phyloP scores from a whole-genome alignment of 2,113 vertebrate species.

The Australoheros scitulus region DNA sequence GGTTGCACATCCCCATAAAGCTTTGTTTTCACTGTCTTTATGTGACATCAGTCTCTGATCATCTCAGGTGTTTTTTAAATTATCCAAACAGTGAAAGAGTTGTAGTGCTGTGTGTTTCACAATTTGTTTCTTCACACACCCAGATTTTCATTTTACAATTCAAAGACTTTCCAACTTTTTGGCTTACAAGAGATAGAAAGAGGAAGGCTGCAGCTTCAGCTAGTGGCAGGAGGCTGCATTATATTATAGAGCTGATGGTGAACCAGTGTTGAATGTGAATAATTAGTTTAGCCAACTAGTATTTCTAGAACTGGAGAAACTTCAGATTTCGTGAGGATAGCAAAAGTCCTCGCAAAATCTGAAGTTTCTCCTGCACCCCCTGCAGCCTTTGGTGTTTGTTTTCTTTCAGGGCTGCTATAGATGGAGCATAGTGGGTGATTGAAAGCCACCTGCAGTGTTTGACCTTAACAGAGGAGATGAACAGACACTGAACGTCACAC shows the following conservation, averaged over 20 bases:
- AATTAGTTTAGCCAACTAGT: not conserved
- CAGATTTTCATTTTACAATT: not conserved
- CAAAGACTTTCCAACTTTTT: not conserved
- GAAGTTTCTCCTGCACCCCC: not conserved
- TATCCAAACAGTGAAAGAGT: too few relatives aligned
- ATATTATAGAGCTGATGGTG: not conserved
- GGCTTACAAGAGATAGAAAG: not conserved
- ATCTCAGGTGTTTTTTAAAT: not conserved
- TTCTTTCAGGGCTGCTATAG: not conserved
- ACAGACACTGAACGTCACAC: not conserved
- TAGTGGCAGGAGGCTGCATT: not conserved
- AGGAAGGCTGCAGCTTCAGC: not conserved
- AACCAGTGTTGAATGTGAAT: not conserved
- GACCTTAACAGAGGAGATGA: not conserved
- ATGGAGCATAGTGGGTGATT: not conserved
- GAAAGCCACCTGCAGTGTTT: not conserved
- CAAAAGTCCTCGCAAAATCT: not conserved
- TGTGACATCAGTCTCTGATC: constrained; percentile 8
- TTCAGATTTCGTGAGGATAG: not conserved
- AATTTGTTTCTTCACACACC: not conserved
- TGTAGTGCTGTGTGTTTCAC: not conserved
- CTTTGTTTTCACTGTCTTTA: not conserved
- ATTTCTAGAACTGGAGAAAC: not conserved
- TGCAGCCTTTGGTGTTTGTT: not conserved
- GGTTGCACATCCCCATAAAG: not conserved